These are phyloP conservation scores for Notechis scutatus DNA, from an alignment of 2,113 vertebrate genomes.

Conservation along the genomic window DNA sequence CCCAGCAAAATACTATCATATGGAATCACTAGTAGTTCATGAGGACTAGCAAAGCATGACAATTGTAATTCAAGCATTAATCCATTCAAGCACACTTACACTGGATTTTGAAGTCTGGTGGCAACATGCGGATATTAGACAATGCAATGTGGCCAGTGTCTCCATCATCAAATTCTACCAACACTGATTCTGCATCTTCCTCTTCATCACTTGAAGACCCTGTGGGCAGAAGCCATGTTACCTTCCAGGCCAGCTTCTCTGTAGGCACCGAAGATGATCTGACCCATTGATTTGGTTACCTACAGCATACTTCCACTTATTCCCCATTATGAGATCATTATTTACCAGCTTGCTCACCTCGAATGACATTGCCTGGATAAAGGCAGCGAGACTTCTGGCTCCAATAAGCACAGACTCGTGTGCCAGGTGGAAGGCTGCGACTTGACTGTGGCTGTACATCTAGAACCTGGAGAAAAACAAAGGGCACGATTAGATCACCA, in stretches of 20 bases:
- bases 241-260: neutral
- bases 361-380: conserved; percentile 87
- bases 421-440: conserved; percentile 76
- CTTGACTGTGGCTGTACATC: conserved; percentile 84
- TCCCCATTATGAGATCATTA: neutral
- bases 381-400: conserved; percentile 92
- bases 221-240: neutral
- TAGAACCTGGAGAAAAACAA: conserved; percentile 74
- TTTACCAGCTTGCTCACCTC: conserved; percentile 70
- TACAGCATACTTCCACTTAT: neutral
- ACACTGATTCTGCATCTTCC: conserved; percentile 79
- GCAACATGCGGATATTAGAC: conserved; percentile 89
- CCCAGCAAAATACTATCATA: neutral
- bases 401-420: conserved; percentile 93
- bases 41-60: neutral
- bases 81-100: conserved; percentile 71
- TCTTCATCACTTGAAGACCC: conserved; percentile 74
- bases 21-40: neutral
- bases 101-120: conserved; percentile 91
- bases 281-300: neutral
- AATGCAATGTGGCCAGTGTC: conserved; percentile 89
- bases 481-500: neutral
- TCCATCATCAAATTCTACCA: conserved; percentile 95
- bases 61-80: accelerated
- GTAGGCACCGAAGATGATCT: neutral